These are phyloP conservation scores for Rapana venosa DNA, from an alignment of 2,888 invertebrate genomes.

Conservation along the genomic window DNA sequence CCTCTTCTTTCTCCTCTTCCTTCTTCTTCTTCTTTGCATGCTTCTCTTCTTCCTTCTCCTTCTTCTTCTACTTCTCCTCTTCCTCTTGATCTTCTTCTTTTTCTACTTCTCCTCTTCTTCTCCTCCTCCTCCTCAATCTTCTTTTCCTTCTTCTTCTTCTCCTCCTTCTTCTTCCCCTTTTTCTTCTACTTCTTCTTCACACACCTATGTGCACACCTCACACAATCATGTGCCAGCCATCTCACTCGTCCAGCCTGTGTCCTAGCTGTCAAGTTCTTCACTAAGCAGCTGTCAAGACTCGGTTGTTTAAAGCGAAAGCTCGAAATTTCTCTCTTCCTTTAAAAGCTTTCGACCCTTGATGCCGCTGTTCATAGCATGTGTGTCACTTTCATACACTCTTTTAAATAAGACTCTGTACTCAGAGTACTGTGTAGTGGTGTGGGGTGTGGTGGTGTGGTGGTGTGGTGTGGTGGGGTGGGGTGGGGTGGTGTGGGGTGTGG, in stretches of 20 bases:
- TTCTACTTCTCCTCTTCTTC: not conserved
- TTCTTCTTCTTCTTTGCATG: not conserved
- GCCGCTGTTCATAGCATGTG: not conserved
- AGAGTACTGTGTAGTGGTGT: no score
- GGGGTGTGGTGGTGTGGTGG: no score
- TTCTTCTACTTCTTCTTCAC: not conserved
- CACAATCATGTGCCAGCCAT: not conserved
- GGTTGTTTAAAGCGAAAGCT: conserved; percentile 16
- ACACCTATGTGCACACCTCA: not conserved
- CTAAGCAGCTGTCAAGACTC: not conserved
- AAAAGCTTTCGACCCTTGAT: conserved; percentile 18
- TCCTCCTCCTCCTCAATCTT: not conserved
- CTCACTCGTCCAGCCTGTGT: no score
- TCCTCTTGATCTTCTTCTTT: not conserved
- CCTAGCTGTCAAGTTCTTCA: not conserved
- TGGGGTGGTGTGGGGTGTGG: no score
- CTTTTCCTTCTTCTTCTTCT: not conserved
- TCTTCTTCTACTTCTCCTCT: not conserved
- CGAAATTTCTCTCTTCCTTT: not conserved
- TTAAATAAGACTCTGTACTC: no score
- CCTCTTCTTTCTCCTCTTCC: not conserved
- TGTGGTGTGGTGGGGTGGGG: no score
- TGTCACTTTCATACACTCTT: no score
- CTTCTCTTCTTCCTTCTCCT: not conserved
- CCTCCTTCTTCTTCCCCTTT: not conserved